A percentile compares a stretch with the other conserved stretches of the same genome.
phyloP scores from a whole-genome alignment of 2,113 vertebrate species.

The Ceratotherium simum region DNA sequence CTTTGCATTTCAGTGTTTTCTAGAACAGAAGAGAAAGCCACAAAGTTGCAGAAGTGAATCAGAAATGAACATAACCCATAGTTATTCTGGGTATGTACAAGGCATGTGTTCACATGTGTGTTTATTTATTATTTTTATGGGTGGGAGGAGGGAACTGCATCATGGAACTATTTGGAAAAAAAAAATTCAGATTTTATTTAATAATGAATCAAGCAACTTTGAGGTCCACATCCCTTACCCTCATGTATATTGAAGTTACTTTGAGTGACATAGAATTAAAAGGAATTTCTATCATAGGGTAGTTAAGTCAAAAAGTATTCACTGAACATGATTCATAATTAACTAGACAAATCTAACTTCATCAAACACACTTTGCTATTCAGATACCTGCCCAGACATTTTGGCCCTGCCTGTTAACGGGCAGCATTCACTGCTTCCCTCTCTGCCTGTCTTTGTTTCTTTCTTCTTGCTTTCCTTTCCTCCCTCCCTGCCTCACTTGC shows the following conservation, averaged over 20 bases:
- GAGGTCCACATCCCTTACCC: not conserved
- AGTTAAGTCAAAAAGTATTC: not conserved
- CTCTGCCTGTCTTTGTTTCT: constrained; percentile 19
- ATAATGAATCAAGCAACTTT: not conserved
- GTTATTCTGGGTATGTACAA: not conserved
- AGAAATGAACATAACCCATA: constrained; percentile 1
- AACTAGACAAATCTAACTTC: not conserved
- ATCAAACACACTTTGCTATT: not conserved
- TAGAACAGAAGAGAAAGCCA: not conserved
- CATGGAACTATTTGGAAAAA: not conserved
- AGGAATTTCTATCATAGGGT: not conserved
- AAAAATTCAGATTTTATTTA: constrained; percentile 17
- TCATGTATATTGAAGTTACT: not conserved
- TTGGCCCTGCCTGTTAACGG: fast-evolving
- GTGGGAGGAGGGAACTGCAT: not conserved
- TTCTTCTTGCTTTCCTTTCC: not conserved
- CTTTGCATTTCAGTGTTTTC: not conserved
- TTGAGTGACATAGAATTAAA: not conserved
- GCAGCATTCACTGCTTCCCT: not conserved
- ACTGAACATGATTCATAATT: not conserved
- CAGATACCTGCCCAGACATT: not conserved
- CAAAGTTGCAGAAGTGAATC: not conserved
- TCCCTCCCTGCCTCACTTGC: not conserved
- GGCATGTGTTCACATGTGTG: not conserved
- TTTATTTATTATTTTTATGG: not conserved